Conservation (phyloP, 2,113 vertebrate species). For the Oncorhynchus kisutch region DNA sequence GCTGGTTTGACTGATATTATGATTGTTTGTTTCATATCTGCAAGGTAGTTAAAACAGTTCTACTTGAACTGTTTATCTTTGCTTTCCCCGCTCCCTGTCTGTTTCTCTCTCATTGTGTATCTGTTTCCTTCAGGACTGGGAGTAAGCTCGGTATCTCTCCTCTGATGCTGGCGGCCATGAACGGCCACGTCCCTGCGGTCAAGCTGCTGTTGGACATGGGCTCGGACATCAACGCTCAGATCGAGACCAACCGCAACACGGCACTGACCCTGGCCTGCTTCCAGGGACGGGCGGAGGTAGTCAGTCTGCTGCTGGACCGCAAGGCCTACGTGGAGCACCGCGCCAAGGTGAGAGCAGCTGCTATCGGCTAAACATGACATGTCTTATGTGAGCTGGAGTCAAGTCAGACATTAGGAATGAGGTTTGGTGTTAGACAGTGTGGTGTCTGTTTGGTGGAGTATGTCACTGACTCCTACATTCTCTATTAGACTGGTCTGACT, state of each 20-base stretch:
- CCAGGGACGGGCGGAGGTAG: conserved; percentile 87
- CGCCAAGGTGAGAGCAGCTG: conserved; percentile 77
- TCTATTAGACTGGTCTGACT: conserved; percentile 83
- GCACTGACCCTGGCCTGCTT: conserved; percentile 90
- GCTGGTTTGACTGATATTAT: no score
- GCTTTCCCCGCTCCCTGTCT: neutral
- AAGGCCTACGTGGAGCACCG: conserved; percentile 90
- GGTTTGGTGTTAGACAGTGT: no score
- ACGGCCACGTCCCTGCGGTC: conserved; percentile 87
- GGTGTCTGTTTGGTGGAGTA: no score
- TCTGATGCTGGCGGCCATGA: conserved; percentile 90
- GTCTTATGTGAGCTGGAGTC: no score
- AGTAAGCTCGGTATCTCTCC: conserved; percentile 90
- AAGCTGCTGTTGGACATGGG: conserved; percentile 89
- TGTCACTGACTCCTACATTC: neutral
- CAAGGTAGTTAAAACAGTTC: no score
- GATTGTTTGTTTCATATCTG: no score
- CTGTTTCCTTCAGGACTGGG: conserved; percentile 76
- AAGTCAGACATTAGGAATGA: no score
- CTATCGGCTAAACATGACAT: no score
- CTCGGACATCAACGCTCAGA: conserved; percentile 88
- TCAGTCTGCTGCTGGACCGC: conserved; percentile 86
- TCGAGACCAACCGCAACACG: conserved; percentile 89
- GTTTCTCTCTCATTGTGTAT: neutral
- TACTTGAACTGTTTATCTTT: no score